Evolutionary conservation across 2,888 invertebrate genomes (phyloP), one percentile per base, ranked within the genome.

Genomic region (Scaeva pyrastri): DNA sequence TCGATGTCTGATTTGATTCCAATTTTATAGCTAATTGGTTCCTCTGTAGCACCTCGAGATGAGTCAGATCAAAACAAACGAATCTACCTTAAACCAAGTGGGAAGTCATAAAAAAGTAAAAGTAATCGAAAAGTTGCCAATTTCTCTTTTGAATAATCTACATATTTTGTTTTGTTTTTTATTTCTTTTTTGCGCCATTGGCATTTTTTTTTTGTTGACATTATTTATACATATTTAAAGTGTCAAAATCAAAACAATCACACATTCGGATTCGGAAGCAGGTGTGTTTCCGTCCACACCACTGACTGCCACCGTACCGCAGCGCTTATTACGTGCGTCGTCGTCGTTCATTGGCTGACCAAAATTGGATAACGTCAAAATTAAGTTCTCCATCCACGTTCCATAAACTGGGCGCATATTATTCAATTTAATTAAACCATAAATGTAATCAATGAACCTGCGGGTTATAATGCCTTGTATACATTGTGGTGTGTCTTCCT

Each of bases 361-460:
- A 68, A 74, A 74, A 55, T 68, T 52, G 68, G 45, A 60, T 41
- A 16, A 62, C 48, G 52, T 60, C 55, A 23, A 12, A 77, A 77
- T 77, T 31, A 70, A 7, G 55, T 14, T 78, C 70, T 68, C 83
- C 11, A 7, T 43, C 2, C 83, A 78, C 83, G 83, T 74, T 64
- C 62, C 62, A 31, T 56, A 39, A 21, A 19, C 68, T 48, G 62
- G 77, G 70, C 55, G 43, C 55, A 81, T 77, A 72, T 66, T 83
- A 83, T 83, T 83, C 78, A 83, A 83, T 83, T 83, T 68, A 70
- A 78, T 83, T 74, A 70, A 78, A 68, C 78, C 83, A 83, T 83
- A 83, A 83, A 74, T 83, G 78, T 74, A 83, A 83, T 83, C 62
- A 64, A 50, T 74, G 64, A 64, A 62, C 68, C 72, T 72, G 72